Base-by-base conservation (phyloP, 2,888 invertebrate genomes). In the Macrostomum cliftonense region DNA sequence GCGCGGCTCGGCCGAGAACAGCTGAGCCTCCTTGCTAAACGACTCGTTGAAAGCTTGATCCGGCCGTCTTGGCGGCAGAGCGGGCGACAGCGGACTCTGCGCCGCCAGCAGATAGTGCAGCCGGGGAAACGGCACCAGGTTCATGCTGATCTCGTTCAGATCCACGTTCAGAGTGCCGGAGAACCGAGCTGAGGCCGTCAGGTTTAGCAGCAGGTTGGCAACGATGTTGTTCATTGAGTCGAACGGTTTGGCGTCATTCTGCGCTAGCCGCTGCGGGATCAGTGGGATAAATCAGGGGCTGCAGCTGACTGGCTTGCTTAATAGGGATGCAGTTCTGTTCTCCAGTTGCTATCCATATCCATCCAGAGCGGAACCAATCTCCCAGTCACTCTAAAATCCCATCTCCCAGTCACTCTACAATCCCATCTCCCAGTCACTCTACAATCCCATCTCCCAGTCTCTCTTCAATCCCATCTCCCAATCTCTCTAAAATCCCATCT, bases 211-310 rank as follows among this genome's bases (percentile, higher is more conserved):
- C 42, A 70, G 51, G 54, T 70, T 71, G 17, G 71, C 71, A 2
- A 71, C 68, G 45, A 72, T 63, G 53, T 70, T 69, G 54, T 72
- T 72, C 71, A 72, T 72, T 19, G 61, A 57, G 57, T 72, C 71
- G 56, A 71, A 72, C 2, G 71, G 68, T 45, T 61, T 28, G 28
- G 28, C 28, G 28, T 28, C 28, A 4, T 28, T 28, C 28, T 28
- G 28, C 9, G n/a, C n/a, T n/a, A n/a, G n/a, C n/a, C n/a, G n/a
- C n/a, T n/a, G n/a, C n/a, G n/a, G n/a, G n/a, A n/a, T n/a, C n/a
- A n/a, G n/a, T n/a, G n/a, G n/a, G n/a, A n/a, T n/a, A n/a, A n/a
- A n/a, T n/a, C n/a, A 38, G 39, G 13, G 13, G 13, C 46, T 14
- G 45, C 46, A 12, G 19, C 46, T 11, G 43, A 19, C 43, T 21